Evolutionary conservation across 2,888 invertebrate genomes (phyloP).

Genomic region (Diogma glabrata): DNA sequence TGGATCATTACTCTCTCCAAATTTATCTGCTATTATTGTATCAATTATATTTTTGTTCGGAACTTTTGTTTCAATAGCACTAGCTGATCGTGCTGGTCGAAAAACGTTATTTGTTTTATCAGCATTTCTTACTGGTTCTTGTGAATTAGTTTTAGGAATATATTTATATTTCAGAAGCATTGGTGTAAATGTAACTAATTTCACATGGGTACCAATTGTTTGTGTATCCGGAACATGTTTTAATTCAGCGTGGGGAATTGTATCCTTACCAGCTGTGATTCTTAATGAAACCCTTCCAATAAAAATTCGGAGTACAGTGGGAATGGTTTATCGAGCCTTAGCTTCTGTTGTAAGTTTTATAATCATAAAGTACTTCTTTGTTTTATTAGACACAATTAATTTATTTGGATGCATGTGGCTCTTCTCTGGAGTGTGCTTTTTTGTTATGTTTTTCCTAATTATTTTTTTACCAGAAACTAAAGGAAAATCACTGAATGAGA

Average conservation of each 20-base stretch:
- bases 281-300: constrained; percentile 30
- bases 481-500: no score
- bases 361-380: no score
- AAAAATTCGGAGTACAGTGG: constrained; percentile 28
- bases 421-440: no score
- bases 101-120: no score
- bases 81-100: no score
- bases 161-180: constrained; percentile 22
- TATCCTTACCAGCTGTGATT: constrained; percentile 28
- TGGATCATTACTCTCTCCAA: constrained; percentile 30
- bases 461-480: no score
- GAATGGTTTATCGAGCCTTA: no score
- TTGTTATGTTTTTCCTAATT: no score
- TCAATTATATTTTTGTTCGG: constrained; percentile 23
- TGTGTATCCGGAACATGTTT: constrained; percentile 28
- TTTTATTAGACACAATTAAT: no score
- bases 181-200: constrained; percentile 20
- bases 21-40: constrained; percentile 30
- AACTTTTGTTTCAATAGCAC: no score
- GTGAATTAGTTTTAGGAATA: constrained; percentile 22
- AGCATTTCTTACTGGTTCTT: neutral
- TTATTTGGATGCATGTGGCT: no score
- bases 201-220: constrained; percentile 27
- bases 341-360: no score
- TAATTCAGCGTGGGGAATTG: constrained; percentile 27